Conservation (phyloP, 2,113 vertebrate species). For the Ailuropoda melanoleuca region DNA sequence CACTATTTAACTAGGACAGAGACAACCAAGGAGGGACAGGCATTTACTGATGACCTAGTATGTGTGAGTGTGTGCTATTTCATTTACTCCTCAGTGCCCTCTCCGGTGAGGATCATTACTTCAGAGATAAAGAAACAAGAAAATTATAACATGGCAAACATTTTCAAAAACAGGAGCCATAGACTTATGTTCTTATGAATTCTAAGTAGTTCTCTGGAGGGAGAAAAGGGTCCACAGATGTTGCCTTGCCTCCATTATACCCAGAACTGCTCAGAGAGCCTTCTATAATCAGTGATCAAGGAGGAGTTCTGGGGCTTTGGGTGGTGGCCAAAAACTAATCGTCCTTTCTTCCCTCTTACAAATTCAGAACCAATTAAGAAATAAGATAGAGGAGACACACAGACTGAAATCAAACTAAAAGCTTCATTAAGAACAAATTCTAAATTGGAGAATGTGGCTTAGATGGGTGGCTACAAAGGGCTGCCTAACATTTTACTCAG, state of each 20-base stretch:
- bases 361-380: conserved; percentile 52
- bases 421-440: conserved; percentile 10
- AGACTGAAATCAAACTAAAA: neutral
- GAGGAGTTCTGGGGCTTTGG: neutral
- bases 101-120: neutral
- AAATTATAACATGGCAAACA: neutral
- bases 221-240: neutral
- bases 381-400: neutral
- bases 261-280: neutral
- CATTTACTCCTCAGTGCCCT: neutral
- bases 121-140: neutral
- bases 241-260: neutral
- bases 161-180: neutral
- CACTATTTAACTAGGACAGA: neutral
- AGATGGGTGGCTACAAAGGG: neutral
- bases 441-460: neutral
- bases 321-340: neutral
- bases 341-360: neutral
- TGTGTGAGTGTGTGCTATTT: neutral
- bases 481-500: neutral
- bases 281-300: neutral
- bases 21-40: neutral
- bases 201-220: neutral
- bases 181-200: neutral
- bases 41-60: neutral